Percentiles rank a stretch among this genome's conserved stretches.
Evolutionary conservation across 2,888 invertebrate genomes (phyloP).

Genomic region (Caenorhabditis sp.): DNA sequence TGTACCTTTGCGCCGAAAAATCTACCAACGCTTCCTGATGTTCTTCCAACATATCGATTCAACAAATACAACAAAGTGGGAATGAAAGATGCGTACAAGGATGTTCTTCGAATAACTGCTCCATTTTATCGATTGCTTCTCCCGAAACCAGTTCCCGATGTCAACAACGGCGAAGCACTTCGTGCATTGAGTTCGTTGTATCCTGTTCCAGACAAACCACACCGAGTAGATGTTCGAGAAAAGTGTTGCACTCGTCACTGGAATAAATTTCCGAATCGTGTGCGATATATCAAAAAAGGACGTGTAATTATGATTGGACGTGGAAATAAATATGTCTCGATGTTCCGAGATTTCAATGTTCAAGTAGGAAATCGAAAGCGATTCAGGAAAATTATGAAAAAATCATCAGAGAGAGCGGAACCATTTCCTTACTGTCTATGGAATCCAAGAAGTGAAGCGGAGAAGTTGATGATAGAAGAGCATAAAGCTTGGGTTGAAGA

Average conservation of each 20-base stretch:
- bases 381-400: not conserved
- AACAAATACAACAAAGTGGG: not conserved
- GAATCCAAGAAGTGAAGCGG: not conserved
- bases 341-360: not conserved
- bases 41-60: not conserved
- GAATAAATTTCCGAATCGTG: not conserved
- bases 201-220: not conserved
- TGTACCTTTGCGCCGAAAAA: no score
- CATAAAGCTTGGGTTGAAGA: not conserved
- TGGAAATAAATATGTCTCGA: not conserved
- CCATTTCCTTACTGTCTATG: not conserved
- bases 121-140: conserved; percentile 32
- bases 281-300: not conserved
- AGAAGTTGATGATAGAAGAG: not conserved
- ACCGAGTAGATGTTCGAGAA: not conserved
- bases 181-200: not conserved
- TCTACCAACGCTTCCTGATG: not conserved
- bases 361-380: not conserved
- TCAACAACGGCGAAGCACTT: not conserved
- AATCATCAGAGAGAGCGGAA: conserved; percentile 4
- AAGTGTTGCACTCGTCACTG: not conserved
- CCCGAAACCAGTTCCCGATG: conserved; percentile 7
- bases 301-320: not conserved
- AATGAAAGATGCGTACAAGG: conserved; percentile 7
- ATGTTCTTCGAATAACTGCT: conserved; percentile 20